Evolutionary conservation across 1,140 invertebrate species (phyloP).

Genomic region (Holcopasites calliopsidis): DNA sequence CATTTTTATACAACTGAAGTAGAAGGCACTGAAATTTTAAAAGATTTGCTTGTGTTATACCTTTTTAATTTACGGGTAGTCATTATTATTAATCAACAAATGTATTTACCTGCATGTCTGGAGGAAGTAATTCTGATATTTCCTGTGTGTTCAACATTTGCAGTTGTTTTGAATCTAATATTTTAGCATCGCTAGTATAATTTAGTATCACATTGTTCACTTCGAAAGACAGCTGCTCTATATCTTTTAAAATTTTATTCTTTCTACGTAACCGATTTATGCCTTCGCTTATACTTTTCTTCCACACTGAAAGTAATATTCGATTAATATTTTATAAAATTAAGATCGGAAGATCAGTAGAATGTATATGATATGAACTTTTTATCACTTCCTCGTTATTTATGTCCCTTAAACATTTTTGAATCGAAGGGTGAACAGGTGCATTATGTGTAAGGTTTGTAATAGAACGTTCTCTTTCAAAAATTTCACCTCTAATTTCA

Average conservation of each 20-base stretch:
- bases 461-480: constrained; percentile 58
- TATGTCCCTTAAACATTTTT: constrained; percentile 58
- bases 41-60: constrained; percentile 4
- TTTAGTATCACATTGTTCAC: constrained; percentile 56
- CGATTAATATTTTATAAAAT: constrained; percentile 13
- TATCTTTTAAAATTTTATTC: constrained; percentile 42
- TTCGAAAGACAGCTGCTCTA: constrained; percentile 44
- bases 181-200: constrained; percentile 50
- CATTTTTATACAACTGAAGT: constrained; percentile 60
- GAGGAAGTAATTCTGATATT: constrained; percentile 60
- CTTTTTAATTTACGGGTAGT: background rate
- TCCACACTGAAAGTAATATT: constrained; percentile 67
- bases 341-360: background rate
- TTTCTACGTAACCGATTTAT: constrained; percentile 47
- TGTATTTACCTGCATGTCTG: constrained; percentile 60
- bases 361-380: constrained; percentile 51
- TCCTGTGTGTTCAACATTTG: constrained; percentile 50
- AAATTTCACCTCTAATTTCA: constrained; percentile 55
- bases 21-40: constrained; percentile 56
- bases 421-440: constrained; percentile 56
- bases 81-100: background rate
- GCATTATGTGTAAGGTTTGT: constrained; percentile 38
- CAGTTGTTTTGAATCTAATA: constrained; percentile 59
- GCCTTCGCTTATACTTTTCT: constrained; percentile 37
- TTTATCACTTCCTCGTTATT: constrained; percentile 63